Evolutionary conservation across 2,113 vertebrate species (phyloP), one percentile per base, ranked within the genome.

Genomic region (Aspidoscelis tigris): DNA sequence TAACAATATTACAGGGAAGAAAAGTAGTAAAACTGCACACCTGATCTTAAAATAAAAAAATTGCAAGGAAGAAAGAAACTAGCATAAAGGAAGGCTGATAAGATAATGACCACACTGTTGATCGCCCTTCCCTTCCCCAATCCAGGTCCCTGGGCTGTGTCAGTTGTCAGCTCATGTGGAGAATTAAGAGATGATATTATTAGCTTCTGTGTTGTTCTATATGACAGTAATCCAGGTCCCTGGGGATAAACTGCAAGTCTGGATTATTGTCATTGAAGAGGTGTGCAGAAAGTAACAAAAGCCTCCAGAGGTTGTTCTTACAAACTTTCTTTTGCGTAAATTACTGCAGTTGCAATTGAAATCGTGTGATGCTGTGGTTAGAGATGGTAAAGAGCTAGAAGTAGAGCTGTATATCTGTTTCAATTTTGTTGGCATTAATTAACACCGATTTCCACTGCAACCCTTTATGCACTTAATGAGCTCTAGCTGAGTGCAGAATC

Each of bases 191-290:
- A 80, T 89, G 86, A 86, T 82, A 81, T 83, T 86, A 81, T 78
- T 83, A 74, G 50, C 65, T 70, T 24, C 89, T 91, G 85, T 81
- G 79, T 84, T 84, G 2, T 89, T 90, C 88, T 82, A 61, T 75
- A 66, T 1, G 0, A 53, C 83, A 68, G 87, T 88, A 85, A 89
- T 92, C 92, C 7, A 1, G 76, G 65, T 88, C 86, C 88, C 90
- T 79, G 69, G 82, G 79, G 89, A 91, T 80, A 89, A 69, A 86
- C 89, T 69, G 3, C 58, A 81, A 82, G 83, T 61, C 76, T 86
- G 90, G 89, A 89, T 92, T 89, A 92, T 85, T 88, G 73, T 85
- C 83, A 83, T 88, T 84, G 74, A 82, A 44, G 18, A 80, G n/a
- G 39, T 47, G 18, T 16, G 58, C 18, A 16, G 58, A 61, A 61